Percentiles rank a stretch among this genome's conserved stretches.
These are phyloP conservation scores for Solea senegalensis DNA, from an alignment of 2,113 vertebrate species.

Conservation along the genomic window DNA sequence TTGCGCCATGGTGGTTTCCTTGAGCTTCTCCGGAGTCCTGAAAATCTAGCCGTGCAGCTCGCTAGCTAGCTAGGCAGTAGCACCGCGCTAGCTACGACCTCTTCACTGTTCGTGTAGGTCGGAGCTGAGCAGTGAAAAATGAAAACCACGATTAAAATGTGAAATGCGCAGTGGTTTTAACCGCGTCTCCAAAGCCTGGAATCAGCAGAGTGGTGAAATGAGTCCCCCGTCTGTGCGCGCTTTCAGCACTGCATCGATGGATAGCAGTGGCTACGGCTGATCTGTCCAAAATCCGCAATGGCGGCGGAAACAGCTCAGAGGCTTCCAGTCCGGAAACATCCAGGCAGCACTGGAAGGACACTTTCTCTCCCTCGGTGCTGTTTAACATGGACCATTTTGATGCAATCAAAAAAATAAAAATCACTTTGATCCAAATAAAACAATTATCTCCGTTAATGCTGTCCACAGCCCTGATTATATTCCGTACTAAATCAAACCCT, in stretches of 20 bases:
- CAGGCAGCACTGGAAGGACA: conserved; percentile 83
- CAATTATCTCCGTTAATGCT: neutral
- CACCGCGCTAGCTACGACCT: conserved; percentile 81
- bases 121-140: conserved; percentile 62
- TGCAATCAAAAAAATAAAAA: neutral
- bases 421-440: neutral
- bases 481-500: neutral
- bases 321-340: conserved; percentile 87
- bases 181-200: conserved; percentile 30
- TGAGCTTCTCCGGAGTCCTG: conserved; percentile 73
- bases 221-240: conserved; percentile 36
- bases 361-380: conserved; percentile 11
- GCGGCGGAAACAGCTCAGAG: conserved; percentile 85
- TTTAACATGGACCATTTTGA: neutral
- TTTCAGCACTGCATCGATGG: conserved; percentile 75
- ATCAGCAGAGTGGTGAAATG: conserved; percentile 12
- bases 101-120: conserved; percentile 75
- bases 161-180: neutral
- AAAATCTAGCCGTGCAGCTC: conserved; percentile 66
- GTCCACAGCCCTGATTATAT: too few relatives aligned
- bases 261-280: conserved; percentile 70
- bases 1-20: conserved; percentile 90
- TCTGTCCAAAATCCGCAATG: conserved; percentile 90
- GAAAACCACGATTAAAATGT: conserved; percentile 11
- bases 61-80: conserved; percentile 70